Percentiles rank a stretch among this genome's conserved stretches.
phyloP scores from a whole-genome alignment of 2,113 vertebrate species.

The Ranitomeya variabilis region DNA sequence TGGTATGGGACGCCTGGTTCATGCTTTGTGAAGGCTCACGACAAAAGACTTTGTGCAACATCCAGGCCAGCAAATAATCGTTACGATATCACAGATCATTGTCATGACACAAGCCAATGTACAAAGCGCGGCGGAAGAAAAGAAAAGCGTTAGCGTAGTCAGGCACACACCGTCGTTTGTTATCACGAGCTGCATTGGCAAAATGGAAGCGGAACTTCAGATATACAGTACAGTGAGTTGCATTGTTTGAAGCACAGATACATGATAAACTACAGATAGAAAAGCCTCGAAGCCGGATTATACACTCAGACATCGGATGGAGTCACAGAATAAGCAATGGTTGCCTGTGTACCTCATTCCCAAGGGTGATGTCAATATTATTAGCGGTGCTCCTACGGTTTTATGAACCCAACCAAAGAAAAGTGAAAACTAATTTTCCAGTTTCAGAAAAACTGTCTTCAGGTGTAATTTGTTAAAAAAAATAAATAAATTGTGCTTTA shows the following conservation, averaged over 20 bases:
- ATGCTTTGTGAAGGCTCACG: constrained; percentile 29
- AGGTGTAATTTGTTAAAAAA: too few species aligned
- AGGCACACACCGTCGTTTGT: background rate
- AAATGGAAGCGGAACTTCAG: background rate
- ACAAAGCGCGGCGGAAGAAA: constrained; percentile 16
- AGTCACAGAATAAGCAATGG: background rate
- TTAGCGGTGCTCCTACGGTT: background rate
- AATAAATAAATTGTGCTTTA: too few species aligned
- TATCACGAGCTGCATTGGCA: background rate
- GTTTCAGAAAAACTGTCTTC: too few species aligned
- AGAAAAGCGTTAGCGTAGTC: constrained; percentile 22
- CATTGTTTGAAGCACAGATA: background rate
- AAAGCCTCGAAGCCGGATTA: background rate
- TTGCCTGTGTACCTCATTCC: background rate
- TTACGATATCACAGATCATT: constrained; percentile 8
- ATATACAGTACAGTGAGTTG: background rate
- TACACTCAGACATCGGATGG: background rate
- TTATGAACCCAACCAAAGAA: background rate
- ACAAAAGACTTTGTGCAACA: constrained; percentile 48
- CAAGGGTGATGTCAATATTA: background rate
- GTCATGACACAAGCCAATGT: background rate
- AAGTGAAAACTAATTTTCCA: background rate
- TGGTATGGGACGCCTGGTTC: constrained; percentile 61
- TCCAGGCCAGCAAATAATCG: constrained; percentile 26
- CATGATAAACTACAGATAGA: background rate